These are phyloP conservation scores for Philonicus albiceps DNA, from an alignment of 2,888 invertebrate species.

Conservation along the genomic window DNA sequence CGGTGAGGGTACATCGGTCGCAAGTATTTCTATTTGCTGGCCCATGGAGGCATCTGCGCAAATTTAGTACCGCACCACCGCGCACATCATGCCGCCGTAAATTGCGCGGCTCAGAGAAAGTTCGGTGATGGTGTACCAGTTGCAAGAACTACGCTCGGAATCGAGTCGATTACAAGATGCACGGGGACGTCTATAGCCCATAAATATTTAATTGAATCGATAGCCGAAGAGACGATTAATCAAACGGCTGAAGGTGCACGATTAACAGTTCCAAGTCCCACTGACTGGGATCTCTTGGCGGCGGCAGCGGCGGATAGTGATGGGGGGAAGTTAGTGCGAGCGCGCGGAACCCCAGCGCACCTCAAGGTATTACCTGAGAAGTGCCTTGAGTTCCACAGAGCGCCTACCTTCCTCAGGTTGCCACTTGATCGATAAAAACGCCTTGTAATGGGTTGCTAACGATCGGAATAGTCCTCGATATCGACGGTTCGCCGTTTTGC, in stretches of 20 bases:
- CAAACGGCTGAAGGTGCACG: slow-evolving; percentile 39
- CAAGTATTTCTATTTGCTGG: background rate
- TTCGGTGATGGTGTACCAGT: background rate
- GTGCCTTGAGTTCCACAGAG: background rate
- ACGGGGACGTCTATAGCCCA: slow-evolving; percentile 23
- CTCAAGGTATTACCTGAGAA: background rate
- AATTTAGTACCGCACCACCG: background rate
- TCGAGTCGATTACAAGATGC: slow-evolving; percentile 26
- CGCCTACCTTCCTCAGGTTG: background rate
- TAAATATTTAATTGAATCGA: slow-evolving; percentile 42
- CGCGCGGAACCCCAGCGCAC: background rate
- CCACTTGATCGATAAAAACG: slow-evolving; percentile 33
- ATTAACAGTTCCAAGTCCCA: slow-evolving; percentile 28
- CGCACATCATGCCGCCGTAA: background rate
- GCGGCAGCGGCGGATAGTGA: no score
- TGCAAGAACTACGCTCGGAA: slow-evolving; percentile 9
- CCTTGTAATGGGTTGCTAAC: slow-evolving; percentile 28
- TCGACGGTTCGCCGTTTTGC: background rate
- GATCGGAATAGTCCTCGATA: slow-evolving; percentile 21
- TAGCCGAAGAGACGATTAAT: slow-evolving; percentile 39
- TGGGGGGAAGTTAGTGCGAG: background rate
- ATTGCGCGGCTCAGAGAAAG: background rate
- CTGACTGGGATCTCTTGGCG: background rate
- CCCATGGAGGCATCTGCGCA: background rate
- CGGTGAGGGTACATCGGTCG: background rate